These are phyloP conservation scores for Drosophila kambysellisi DNA, from an alignment of 2,888 invertebrate species.

Conservation along the genomic window DNA sequence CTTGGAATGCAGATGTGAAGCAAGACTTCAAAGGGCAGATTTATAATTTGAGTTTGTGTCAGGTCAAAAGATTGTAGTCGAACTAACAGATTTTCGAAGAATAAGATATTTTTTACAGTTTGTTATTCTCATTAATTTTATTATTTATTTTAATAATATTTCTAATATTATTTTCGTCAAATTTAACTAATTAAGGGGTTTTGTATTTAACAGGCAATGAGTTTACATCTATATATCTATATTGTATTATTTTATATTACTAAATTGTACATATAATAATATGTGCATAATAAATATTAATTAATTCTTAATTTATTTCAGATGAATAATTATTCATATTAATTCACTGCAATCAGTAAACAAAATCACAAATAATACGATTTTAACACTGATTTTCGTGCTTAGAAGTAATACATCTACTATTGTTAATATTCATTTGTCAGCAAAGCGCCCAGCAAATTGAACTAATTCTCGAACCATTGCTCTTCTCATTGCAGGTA, in stretches of 20 bases:
- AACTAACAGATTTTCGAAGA: background rate
- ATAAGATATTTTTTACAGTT: background rate
- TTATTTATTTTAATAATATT: too few relatives aligned
- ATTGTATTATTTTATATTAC: background rate
- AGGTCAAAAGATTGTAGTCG: background rate
- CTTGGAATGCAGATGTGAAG: background rate
- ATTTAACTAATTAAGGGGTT: background rate
- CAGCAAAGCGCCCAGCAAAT: slow-evolving; percentile 46
- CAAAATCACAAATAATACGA: background rate
- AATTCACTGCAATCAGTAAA: background rate
- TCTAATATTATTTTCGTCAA: too few relatives aligned
- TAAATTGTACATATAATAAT: background rate
- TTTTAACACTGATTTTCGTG: background rate
- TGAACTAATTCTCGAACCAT: slow-evolving; percentile 59
- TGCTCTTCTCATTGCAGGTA: slow-evolving; percentile 68
- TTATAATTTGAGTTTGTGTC: slow-evolving; percentile 19
- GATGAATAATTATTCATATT: background rate
- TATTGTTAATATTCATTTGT: slow-evolving; percentile 34
- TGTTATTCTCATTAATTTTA: too few relatives aligned
- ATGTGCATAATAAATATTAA: background rate
- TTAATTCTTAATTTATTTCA: background rate
- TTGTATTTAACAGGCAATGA: rapidly evolving
- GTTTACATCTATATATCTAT: background rate
- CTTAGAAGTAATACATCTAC: background rate
- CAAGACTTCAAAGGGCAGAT: slow-evolving; percentile 1